Evolutionary conservation across 2,113 vertebrate species (phyloP).

Genomic region (Dipodomys spectabilis): DNA sequence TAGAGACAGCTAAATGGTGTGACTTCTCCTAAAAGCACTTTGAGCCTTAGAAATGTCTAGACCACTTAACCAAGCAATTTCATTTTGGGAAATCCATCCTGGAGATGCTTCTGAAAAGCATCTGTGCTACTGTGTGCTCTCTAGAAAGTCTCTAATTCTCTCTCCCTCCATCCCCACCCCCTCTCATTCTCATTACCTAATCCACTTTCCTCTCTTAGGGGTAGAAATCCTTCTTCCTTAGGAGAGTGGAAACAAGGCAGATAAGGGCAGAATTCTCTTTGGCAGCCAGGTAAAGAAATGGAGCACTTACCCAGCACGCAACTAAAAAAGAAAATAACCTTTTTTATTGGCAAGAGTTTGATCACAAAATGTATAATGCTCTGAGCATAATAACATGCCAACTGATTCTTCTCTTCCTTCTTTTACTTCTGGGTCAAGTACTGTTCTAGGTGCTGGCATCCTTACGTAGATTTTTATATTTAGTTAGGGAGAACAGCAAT

Average conservation of each 20-base stretch:
- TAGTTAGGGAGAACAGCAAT: background rate
- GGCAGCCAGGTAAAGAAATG: background rate
- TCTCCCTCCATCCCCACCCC: background rate
- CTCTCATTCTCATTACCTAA: background rate
- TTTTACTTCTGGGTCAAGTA: background rate
- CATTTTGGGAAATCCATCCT: background rate
- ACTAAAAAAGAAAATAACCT: background rate
- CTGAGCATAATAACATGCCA: background rate
- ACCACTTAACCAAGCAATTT: background rate
- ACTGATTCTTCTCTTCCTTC: background rate
- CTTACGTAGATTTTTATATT: background rate
- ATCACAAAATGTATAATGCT: background rate
- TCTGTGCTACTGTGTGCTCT: background rate
- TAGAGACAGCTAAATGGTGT: background rate
- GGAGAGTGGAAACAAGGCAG: background rate
- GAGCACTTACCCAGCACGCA: background rate
- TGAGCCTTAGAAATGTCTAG: slow-evolving; percentile 6
- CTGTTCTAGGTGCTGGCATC: background rate
- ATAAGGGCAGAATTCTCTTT: background rate
- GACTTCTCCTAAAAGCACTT: slow-evolving; percentile 17
- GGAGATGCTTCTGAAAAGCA: background rate
- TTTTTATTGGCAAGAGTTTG: background rate
- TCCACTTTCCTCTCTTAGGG: background rate
- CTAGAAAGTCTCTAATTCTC: background rate
- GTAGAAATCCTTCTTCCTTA: background rate